Evolutionary conservation across 2,113 vertebrate genomes (phyloP), one percentile per base, ranked within the genome.

Genomic region (Eretmochelys imbricata): DNA sequence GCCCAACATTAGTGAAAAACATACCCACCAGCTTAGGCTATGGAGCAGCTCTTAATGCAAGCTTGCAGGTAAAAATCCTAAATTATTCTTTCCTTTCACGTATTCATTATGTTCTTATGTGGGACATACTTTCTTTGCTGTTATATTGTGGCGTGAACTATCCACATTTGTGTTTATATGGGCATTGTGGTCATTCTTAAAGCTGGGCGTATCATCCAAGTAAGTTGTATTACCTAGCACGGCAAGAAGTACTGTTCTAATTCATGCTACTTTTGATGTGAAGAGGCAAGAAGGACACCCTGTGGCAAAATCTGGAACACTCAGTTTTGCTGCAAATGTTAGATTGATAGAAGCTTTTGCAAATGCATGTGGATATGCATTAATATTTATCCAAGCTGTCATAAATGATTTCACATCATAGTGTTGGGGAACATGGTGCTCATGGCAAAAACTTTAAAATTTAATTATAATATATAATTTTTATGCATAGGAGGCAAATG

Each of bases 341-440:
- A 99, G 98, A 99, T 99, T 99, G 99, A 99, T 99, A 98, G 99
- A 98, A 98, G 98, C 98, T 97, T 98, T 98, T 99, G 98, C 98
- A 99, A 99, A 99, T 99, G 99, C 98, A 98, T 99, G 99, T 99
- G 98, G 98, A 98, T 98, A 97, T 98, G 98, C 99, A 99, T 99
- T 99, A 99, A 99, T 99, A 99, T 99, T 99, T 99, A 99, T 99
- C 99, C 98, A 98, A 98, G 98, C 99, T 99, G 99, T 99, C 99
- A 99, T 99, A 99, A 99, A 99, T 99, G 99, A 99, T 99, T 99
- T 99, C 99, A 99, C 99, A 99, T 99, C 98, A 98, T 98, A 98
- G 98, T 98, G 98, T 98, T 98, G 98, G 98, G 98, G 98, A 98
- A 98, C 98, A 98, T 99, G 99, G 98, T 98, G 99, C 99, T 99